Percentiles rank a stretch among this genome's conserved stretches.
phyloP scores from a whole-genome alignment of 53 echinoderm and acorn worm genomes.

The Holothuria scabra region DNA sequence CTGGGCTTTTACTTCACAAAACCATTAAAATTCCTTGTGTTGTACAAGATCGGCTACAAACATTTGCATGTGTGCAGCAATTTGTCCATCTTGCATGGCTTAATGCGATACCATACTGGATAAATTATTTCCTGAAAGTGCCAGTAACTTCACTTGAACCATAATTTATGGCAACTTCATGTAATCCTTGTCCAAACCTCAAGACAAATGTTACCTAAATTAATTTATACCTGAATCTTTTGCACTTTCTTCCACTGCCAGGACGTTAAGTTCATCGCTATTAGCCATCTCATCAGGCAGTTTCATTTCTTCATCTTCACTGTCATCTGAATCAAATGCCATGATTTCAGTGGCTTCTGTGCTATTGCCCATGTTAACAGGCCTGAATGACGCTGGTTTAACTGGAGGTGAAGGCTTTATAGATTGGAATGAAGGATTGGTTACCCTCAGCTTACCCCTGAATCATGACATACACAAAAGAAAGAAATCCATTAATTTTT shows the following conservation, averaged over 20 bases:
- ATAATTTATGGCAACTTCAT: too few relatives aligned
- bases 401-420: not conserved
- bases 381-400: constrained; percentile 43
- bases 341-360: constrained; percentile 87
- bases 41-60: too few relatives aligned
- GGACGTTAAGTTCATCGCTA: constrained; percentile 19
- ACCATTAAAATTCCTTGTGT: too few relatives aligned
- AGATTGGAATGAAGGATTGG: constrained; percentile 21
- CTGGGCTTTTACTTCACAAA: too few relatives aligned
- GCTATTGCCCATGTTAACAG: constrained; percentile 46
- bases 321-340: constrained; percentile 96
- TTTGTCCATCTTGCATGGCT: too few relatives aligned
- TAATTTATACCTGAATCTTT: constrained; percentile 25
- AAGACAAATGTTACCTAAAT: too few relatives aligned
- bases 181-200: too few relatives aligned
- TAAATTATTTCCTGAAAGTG: too few relatives aligned
- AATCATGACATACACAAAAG: not conserved
- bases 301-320: constrained; percentile 80
- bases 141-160: too few relatives aligned
- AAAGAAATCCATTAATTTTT: too few relatives aligned
- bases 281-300: constrained; percentile 55
- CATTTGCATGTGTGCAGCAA: too few relatives aligned
- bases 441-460: constrained; percentile 45
- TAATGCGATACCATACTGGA: too few relatives aligned
- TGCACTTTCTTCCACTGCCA: constrained; percentile 33